Conservation (phyloP, 2,113 vertebrate species). For the Seriola quinqueradiata region DNA sequence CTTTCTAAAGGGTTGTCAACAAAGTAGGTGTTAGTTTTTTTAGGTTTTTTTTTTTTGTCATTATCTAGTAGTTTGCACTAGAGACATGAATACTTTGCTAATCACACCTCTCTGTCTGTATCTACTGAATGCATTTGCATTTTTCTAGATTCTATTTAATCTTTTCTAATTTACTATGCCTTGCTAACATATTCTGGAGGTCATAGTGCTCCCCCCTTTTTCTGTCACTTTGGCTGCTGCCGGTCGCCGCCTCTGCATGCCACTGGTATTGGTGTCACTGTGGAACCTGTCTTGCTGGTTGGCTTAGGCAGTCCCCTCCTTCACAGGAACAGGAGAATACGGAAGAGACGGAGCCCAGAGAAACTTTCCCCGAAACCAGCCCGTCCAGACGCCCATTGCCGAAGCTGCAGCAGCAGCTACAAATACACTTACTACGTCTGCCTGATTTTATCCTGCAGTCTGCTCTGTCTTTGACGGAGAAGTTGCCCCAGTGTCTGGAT, state of each 20-base stretch:
- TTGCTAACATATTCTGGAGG: conserved; percentile 41
- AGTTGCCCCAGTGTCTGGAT: conserved; percentile 41
- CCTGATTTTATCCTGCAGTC: conserved; percentile 77
- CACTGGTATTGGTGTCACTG: conserved; percentile 70
- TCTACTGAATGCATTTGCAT: conserved; percentile 20
- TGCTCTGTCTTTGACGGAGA: conserved; percentile 27
- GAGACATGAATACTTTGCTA: neutral
- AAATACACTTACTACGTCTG: conserved; percentile 78
- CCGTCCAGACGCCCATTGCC: conserved; percentile 64
- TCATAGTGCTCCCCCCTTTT: conserved; percentile 22
- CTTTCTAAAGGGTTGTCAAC: neutral
- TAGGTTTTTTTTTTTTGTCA: neutral
- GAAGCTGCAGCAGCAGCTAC: conserved; percentile 72
- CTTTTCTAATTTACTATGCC: conserved; percentile 16
- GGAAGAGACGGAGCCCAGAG: conserved; percentile 67
- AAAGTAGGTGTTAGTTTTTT: neutral
- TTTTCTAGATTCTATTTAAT: conserved; percentile 11
- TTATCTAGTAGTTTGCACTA: neutral
- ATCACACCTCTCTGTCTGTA: conserved; percentile 6
- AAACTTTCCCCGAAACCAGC: conserved; percentile 65
- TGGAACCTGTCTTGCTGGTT: conserved; percentile 79
- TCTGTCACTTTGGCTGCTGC: conserved; percentile 59
- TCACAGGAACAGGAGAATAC: conserved; percentile 76
- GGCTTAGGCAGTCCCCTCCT: conserved; percentile 84
- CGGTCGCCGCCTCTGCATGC: conserved; percentile 74